These are phyloP conservation scores for Drosophila atripex DNA, from an alignment of 2,888 invertebrate species.

Conservation along the genomic window DNA sequence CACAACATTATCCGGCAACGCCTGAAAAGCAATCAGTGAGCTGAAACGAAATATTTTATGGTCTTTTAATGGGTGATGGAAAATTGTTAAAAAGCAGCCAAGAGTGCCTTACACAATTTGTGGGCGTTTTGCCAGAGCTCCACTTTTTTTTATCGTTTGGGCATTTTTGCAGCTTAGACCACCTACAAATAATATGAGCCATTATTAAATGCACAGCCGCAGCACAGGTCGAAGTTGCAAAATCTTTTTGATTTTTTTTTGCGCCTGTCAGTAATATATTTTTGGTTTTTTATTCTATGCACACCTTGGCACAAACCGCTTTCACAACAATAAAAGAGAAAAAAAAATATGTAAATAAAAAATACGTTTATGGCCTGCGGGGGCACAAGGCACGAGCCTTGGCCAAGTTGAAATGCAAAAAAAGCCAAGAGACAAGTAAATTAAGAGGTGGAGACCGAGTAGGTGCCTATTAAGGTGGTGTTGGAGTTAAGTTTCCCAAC, in stretches of 20 bases:
- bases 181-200: conserved; percentile 68
- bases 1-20: conserved; percentile 54
- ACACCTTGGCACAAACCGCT: conserved; percentile 45
- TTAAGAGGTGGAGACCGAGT: conserved; percentile 20
- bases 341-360: conserved; percentile 20
- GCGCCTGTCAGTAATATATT: neutral
- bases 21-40: conserved; percentile 43
- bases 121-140: conserved; percentile 56
- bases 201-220: conserved; percentile 64
- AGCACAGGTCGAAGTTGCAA: conserved; percentile 41
- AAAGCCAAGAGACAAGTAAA: conserved; percentile 44
- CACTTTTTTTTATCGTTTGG: conserved; percentile 26
- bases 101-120: conserved; percentile 58
- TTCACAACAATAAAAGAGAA: conserved; percentile 60
- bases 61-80: conserved; percentile 48
- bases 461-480: conserved; percentile 24
- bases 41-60: conserved; percentile 51
- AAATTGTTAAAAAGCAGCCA: conserved; percentile 26
- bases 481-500: conserved; percentile 27
- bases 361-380: conserved; percentile 51
- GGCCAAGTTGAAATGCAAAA: conserved; percentile 67
- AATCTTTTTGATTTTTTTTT: conserved; percentile 14
- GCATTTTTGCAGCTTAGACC: conserved; percentile 46
- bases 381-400: conserved; percentile 65
- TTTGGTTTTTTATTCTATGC: conserved; percentile 36